phyloP scores from a whole-genome alignment of 2,888 invertebrate genomes.

The Hoplodrina ambigua region DNA sequence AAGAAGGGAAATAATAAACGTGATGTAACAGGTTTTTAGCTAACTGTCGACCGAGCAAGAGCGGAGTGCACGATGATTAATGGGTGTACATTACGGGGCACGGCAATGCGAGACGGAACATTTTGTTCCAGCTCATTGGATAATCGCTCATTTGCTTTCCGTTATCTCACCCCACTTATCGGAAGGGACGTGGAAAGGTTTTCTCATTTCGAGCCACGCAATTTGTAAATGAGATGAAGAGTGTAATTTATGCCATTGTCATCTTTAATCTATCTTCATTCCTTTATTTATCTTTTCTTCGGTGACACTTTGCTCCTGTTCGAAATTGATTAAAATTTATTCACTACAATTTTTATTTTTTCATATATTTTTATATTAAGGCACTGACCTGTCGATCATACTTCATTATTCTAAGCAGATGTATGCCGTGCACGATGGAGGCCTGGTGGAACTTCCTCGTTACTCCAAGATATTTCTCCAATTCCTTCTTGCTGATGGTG shows the following conservation, averaged over 20 bases:
- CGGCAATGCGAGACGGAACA: constrained; percentile 70
- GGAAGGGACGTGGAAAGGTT: constrained; percentile 70
- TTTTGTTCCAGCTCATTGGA: constrained; percentile 76
- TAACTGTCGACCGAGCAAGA: constrained; percentile 64
- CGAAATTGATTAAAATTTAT: constrained; percentile 12
- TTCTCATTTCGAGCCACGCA: constrained; percentile 61
- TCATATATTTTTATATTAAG: not conserved
- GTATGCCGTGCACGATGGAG: constrained; percentile 98
- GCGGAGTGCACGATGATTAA: constrained; percentile 79
- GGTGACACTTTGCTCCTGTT: not conserved
- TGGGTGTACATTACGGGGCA: constrained; percentile 74
- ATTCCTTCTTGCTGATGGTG: constrained; percentile 97
- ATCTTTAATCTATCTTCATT: constrained; percentile 26
- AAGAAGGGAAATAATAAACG: constrained; percentile 69
- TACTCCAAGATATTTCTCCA: constrained; percentile 97
- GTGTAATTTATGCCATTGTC: constrained; percentile 58
- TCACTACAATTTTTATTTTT: not conserved
- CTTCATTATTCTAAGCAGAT: constrained; percentile 96
- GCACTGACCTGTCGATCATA: constrained; percentile 95
- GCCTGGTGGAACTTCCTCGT: constrained; percentile 98
- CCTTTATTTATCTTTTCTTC: constrained; percentile 21
- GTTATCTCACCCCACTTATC: constrained; percentile 74
- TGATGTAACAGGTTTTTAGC: constrained; percentile 75
- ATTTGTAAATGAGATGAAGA: constrained; percentile 62
- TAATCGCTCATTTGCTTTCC: constrained; percentile 80